Conservation (phyloP, 2,888 invertebrate genomes). For the Sminthurides aquaticus region DNA sequence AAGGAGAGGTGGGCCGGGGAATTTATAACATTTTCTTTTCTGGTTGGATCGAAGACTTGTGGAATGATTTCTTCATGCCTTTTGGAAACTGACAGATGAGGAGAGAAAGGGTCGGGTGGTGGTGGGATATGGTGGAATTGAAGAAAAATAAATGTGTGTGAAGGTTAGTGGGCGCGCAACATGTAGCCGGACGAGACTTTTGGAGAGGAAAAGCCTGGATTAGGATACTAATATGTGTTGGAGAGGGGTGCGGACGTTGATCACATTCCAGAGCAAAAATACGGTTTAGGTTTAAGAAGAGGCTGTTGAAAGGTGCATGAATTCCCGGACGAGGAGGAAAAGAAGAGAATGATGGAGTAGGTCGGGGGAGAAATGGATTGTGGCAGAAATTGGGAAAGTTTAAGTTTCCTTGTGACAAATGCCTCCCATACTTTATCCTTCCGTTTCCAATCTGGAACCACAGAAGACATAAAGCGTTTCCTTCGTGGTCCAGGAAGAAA, state of each 20-base stretch:
- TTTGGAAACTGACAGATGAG: not conserved
- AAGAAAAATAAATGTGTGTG: not conserved
- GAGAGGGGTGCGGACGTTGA: not conserved
- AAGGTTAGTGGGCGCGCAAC: not conserved
- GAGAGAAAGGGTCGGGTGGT: too few species aligned
- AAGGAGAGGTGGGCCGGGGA: too few species aligned
- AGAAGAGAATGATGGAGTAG: not conserved
- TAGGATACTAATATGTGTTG: not conserved
- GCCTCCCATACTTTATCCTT: constrained; percentile 6
- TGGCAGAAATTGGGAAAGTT: constrained; percentile 11
- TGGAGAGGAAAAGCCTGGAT: not conserved
- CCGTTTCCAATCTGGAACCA: not conserved
- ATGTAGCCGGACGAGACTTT: not conserved
- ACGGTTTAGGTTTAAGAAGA: not conserved
- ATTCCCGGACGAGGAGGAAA: not conserved
- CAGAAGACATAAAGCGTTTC: too few species aligned
- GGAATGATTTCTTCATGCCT: not conserved
- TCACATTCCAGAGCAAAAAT: not conserved
- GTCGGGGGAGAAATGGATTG: constrained; percentile 6
- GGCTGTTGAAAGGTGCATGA: not conserved
- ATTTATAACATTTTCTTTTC: not conserved
- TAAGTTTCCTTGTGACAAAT: constrained; percentile 13
- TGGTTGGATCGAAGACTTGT: not conserved
- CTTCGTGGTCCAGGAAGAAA: too few species aligned
- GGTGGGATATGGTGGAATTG: too few species aligned